These are phyloP conservation scores for Alces alces DNA, from an alignment of 2,113 vertebrate genomes.

Conservation along the genomic window DNA sequence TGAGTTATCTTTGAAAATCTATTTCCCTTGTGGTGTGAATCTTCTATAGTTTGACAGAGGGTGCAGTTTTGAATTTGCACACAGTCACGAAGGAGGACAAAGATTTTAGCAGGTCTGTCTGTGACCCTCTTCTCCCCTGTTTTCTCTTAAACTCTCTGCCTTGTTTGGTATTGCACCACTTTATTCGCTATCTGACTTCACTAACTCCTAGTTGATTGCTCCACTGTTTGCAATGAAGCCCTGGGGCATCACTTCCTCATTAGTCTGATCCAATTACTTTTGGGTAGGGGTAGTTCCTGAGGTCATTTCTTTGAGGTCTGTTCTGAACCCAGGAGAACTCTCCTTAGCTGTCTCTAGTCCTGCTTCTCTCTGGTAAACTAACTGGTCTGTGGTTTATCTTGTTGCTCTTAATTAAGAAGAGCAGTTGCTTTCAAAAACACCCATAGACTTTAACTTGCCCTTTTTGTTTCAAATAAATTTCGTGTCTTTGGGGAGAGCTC, in stretches of 20 bases:
- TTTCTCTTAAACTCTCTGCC: neutral
- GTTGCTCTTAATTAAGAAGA: neutral
- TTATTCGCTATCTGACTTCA: neutral
- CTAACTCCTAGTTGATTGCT: neutral
- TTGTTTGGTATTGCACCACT: neutral
- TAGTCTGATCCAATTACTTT: neutral
- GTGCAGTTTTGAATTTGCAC: too few relatives aligned
- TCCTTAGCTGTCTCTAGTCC: neutral
- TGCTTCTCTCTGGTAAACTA: neutral
- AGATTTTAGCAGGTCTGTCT: neutral
- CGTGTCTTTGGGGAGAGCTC: neutral
- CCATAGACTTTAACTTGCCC: neutral
- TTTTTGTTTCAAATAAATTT: neutral
- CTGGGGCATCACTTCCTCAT: neutral
- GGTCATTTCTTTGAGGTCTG: neutral
- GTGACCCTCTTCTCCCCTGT: neutral
- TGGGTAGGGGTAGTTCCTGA: neutral
- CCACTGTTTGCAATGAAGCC: neutral
- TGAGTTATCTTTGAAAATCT: neutral
- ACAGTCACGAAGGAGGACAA: neutral
- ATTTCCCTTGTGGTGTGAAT: neutral
- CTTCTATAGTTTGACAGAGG: neutral
- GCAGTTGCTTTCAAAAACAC: neutral
- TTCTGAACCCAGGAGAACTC: neutral
- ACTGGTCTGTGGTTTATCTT: neutral